Base-by-base conservation (phyloP, 2,888 invertebrate genomes). In the Pristionchus mayeri region DNA sequence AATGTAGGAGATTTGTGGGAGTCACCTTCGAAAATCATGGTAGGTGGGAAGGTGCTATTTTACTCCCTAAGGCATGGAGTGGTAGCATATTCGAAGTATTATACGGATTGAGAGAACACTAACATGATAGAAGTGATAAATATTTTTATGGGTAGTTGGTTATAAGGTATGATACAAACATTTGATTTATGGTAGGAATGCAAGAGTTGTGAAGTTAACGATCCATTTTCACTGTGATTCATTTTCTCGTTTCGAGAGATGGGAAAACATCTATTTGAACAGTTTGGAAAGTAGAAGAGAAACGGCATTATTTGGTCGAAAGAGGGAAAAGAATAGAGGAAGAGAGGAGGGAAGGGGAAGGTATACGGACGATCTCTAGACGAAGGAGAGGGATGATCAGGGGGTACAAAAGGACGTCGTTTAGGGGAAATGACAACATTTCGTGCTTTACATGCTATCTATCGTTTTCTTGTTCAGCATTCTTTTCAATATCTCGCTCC, bases 261-360 rank as follows among this genome's bases (percentile, higher is more conserved):
- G 71, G 71, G 71, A 71, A 63, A 71, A 71, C 71, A 71, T 71
- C 71, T 71, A 71, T 71, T 71, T 71, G 71, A 44, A 71, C 71
- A 71, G 71, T 71, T 71, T 71, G 71, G 40, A 71, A 71, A 71
- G 71, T 71, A 71, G 71, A 71, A 16, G 71, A 18, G 40, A 71
- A 40, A 9, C 9, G n/a, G 71, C 24, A 71, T 44, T 71, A 40
- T 71, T 71, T 71, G 71, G 71, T 40, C n/a, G 71, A 71, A 71
- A 71, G 24, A n/a, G 71, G 44, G 7, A 40, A 71, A 40, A 71
- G 71, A 71, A 44, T 24, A 16, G 37, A 18, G 44, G 40, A 71
- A 71, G 21, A 24, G n/a, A n/a, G 40, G 71, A 71, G 71, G 24
- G 24, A 11, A 37, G 24, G 40, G 40, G 71, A 71, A 71, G 40